Conservation (phyloP, 2,797 vertebrate species). For the Ibycter americanus region DNA sequence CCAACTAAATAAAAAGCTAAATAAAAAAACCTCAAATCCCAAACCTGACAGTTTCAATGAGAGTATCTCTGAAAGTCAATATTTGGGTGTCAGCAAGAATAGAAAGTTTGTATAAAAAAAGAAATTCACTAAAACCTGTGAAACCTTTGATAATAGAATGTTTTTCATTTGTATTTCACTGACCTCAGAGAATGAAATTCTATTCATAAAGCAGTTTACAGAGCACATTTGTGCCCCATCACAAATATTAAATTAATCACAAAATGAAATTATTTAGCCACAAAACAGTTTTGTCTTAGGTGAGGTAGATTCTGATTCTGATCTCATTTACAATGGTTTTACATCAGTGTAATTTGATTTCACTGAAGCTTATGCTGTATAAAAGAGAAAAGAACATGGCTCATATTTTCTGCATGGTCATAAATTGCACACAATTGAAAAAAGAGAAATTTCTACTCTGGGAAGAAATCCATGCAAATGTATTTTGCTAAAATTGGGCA, state of each 20-base stretch:
- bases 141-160: not conserved
- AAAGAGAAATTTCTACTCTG: slow-evolving; percentile 31
- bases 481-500: slow-evolving; percentile 11
- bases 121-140: not conserved
- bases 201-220: slow-evolving; percentile 28
- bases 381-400: slow-evolving; percentile 9
- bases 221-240: slow-evolving; percentile 24
- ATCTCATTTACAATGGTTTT: slow-evolving; percentile 64
- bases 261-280: slow-evolving; percentile 56
- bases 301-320: slow-evolving; percentile 43
- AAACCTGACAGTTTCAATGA: not conserved
- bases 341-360: slow-evolving; percentile 58
- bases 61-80: not conserved
- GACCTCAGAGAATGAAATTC: slow-evolving; percentile 22
- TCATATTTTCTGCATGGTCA: slow-evolving; percentile 46
- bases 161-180: not conserved
- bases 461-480: slow-evolving; percentile 57
- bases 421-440: slow-evolving; percentile 38
- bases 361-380: slow-evolving; percentile 2
- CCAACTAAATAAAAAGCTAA: not conserved
- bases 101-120: not conserved
- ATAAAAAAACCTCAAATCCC: rapidly evolving
- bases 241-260: slow-evolving; percentile 53
- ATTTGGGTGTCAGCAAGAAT: not conserved
- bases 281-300: slow-evolving; percentile 41